Conservation (phyloP, 2,113 vertebrate genomes). For the Catharus fuscescens region DNA sequence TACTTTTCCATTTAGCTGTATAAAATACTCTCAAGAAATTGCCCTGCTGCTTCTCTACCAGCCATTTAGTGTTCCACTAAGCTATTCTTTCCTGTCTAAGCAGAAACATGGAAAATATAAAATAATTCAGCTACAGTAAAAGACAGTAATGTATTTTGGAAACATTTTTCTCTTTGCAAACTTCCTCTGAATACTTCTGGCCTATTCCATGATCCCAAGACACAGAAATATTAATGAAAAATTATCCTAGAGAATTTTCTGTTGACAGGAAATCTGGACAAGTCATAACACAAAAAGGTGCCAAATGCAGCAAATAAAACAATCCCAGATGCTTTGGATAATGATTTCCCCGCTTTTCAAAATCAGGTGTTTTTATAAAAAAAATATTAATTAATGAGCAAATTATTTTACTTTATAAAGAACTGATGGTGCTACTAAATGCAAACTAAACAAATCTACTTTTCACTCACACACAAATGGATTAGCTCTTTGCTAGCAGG, state of each 20-base stretch:
- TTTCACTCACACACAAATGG: conserved; percentile 9
- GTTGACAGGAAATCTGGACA: background rate
- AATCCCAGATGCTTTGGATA: background rate
- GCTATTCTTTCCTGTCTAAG: background rate
- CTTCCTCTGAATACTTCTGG: background rate
- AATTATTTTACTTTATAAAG: conserved; percentile 16
- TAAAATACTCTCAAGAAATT: background rate
- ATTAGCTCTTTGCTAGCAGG: conserved; percentile 35
- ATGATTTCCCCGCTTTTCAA: conserved; percentile 3
- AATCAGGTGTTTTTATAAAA: background rate
- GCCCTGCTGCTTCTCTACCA: background rate
- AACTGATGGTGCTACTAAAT: conserved; percentile 52
- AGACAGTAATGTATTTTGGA: background rate
- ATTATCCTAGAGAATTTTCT: background rate
- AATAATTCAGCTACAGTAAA: background rate
- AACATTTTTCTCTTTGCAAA: background rate
- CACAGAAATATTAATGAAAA: background rate
- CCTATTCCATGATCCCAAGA: background rate
- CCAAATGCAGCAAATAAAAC: background rate
- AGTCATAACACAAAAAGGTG: background rate
- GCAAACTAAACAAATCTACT: conserved; percentile 28
- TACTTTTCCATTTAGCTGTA: background rate
- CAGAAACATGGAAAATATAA: background rate
- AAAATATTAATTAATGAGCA: conserved; percentile 23
- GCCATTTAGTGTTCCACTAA: background rate